These are phyloP conservation scores for Bilobella aurantiaca DNA, from an alignment of 1,140 invertebrate species.

Conservation along the genomic window DNA sequence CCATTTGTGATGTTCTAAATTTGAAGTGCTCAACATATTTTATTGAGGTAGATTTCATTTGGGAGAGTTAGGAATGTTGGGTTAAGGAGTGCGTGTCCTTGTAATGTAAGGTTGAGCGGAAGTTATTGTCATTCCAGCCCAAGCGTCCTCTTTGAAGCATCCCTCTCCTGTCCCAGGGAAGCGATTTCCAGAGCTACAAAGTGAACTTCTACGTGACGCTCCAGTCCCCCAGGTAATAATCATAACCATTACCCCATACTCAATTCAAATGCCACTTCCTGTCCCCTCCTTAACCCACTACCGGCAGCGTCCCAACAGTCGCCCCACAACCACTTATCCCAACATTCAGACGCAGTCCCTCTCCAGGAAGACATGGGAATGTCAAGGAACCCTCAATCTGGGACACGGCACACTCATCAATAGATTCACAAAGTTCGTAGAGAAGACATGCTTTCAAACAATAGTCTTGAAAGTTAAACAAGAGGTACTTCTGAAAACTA, in stretches of 20 bases:
- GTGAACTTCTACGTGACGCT: not conserved
- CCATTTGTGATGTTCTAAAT: not conserved
- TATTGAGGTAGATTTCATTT: not conserved
- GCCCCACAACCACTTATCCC: no score
- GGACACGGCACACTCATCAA: no score
- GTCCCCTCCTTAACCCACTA: not conserved
- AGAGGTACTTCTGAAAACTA: no score
- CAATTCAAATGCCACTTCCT: not conserved
- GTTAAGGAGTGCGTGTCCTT: not conserved
- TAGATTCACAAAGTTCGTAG: no score
- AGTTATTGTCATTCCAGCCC: not conserved
- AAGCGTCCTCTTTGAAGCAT: no score
- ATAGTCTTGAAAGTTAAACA: no score
- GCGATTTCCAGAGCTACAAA: not conserved
- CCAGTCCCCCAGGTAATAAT: not conserved
- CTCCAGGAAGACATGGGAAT: no score
- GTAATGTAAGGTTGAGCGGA: not conserved
- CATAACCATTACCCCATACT: not conserved
- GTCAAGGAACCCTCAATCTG: no score
- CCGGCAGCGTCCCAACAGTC: no score
- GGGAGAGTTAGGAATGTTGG: not conserved
- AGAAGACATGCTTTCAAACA: no score
- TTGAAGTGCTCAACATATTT: not conserved
- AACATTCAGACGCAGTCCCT: no score
- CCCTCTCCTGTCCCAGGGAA: not conserved